Evolutionary conservation across 2,888 invertebrate species (phyloP).

Genomic region (Cheilosia scutellata): DNA sequence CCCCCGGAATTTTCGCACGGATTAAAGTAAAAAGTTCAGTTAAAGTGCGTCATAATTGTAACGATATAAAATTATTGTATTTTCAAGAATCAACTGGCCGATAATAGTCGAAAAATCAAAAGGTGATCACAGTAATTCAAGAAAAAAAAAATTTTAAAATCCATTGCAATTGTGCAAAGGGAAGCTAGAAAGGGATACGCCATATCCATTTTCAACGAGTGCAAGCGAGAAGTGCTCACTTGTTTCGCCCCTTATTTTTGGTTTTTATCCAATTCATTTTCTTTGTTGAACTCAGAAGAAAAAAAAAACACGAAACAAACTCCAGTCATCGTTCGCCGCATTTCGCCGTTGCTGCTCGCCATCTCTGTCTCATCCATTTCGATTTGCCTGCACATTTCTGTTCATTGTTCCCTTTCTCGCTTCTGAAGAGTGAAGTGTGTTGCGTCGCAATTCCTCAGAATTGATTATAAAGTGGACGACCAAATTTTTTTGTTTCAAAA

Average conservation of each 20-base stretch:
- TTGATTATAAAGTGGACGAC: slow-evolving; percentile 73
- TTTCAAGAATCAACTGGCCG: slow-evolving; percentile 37
- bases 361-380: slow-evolving; percentile 67
- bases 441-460: slow-evolving; percentile 75
- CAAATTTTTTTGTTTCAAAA: slow-evolving; percentile 70
- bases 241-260: slow-evolving; percentile 68
- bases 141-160: slow-evolving; percentile 29
- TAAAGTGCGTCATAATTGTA: slow-evolving; percentile 38
- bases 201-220: neutral
- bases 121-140: slow-evolving; percentile 65
- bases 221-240: slow-evolving; percentile 45
- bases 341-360: slow-evolving; percentile 54
- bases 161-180: slow-evolving; percentile 70
- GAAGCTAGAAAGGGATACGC: slow-evolving; percentile 51
- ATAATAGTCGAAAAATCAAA: slow-evolving; percentile 53
- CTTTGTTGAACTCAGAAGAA: slow-evolving; percentile 46
- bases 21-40: slow-evolving; percentile 56
- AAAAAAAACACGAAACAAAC: slow-evolving; percentile 54
- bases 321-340: slow-evolving; percentile 73
- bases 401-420: slow-evolving; percentile 75
- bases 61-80: slow-evolving; percentile 34
- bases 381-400: slow-evolving; percentile 53
- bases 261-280: slow-evolving; percentile 38
- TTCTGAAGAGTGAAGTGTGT: slow-evolving; percentile 73
- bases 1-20: slow-evolving; percentile 48